phyloP scores from a whole-genome alignment of 2,888 invertebrate species.

The Lycophotia porphyrea region DNA sequence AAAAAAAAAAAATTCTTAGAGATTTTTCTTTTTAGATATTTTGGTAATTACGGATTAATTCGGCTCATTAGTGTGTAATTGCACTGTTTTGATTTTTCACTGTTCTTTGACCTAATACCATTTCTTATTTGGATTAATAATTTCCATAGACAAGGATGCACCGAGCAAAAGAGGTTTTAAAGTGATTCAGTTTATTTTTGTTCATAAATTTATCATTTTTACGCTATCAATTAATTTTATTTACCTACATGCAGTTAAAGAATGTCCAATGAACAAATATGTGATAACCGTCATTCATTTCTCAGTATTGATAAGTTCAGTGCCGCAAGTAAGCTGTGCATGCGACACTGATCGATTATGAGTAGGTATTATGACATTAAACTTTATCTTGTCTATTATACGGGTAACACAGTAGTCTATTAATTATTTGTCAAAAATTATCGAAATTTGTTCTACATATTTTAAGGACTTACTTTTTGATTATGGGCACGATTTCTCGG shows the following conservation, averaged over 20 bases:
- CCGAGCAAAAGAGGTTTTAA: not conserved
- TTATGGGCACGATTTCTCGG: slow-evolving; percentile 45
- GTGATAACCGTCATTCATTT: slow-evolving; percentile 46
- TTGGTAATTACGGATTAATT: slow-evolving; percentile 5
- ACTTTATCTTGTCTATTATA: slow-evolving; percentile 62
- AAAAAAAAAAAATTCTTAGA: too few species aligned
- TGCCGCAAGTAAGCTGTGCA: slow-evolving; percentile 51
- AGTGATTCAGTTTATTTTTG: not conserved
- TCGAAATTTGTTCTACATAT: slow-evolving; percentile 52
- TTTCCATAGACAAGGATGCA: not conserved
- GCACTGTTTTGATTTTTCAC: not conserved
- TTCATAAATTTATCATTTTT: not conserved
- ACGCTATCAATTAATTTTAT: slow-evolving; percentile 23
- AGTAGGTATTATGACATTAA: slow-evolving; percentile 48
- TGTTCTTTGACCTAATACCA: not conserved
- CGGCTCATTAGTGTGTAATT: not conserved
- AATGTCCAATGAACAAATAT: slow-evolving; percentile 35
- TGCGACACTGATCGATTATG: slow-evolving; percentile 60
- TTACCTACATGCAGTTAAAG: slow-evolving; percentile 32
- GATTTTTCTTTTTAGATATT: not conserved
- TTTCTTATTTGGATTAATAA: not conserved
- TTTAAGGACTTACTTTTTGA: slow-evolving; percentile 41
- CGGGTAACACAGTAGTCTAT: slow-evolving; percentile 57
- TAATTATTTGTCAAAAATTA: slow-evolving; percentile 53
- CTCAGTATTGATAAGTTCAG: slow-evolving; percentile 58